Base-by-base conservation (phyloP, 2,797 vertebrate genomes). In the Lophotriccus pileatus region DNA sequence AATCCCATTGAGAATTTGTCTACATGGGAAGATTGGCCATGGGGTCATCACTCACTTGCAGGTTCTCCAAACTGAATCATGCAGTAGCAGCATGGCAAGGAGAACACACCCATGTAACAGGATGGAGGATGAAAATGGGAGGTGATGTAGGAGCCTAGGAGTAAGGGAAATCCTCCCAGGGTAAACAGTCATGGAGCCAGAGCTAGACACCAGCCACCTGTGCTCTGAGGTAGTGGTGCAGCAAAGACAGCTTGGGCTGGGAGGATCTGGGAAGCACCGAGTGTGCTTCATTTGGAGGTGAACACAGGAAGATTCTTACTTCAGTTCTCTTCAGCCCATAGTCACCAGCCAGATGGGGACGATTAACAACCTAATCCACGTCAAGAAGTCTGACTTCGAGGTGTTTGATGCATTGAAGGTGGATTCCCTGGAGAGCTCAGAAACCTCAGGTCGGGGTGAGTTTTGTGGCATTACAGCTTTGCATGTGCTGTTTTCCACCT, bases 351-450 rank as follows among this genome's bases (percentile, higher is more conserved):
- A 99, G 96, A 98, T 99, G 75, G 99, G 99, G 75, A 99, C 99
- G 4, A 99, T 99, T 94, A 99, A 99, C 98, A 99, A 99, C 96
- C 96, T 99, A 94, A 99, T 99, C 95, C 98, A 99, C 0, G 99
- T 99, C 97, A 99, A 99, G 98, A 99, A 99, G 92, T 99, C 99
- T 1, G 99, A 99, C 97, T 99, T 99, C 17, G 99, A 99, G 97
- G 99, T 99, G 94, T 99, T 99, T 56, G 99, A 99, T 77, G 99
- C 99, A 13, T 97, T 99, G 96, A 99, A 99, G 90, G 98, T 99
- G 41, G 99, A 99, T 97, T 99, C 99, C 27, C 97, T 99, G 96
- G 99, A 99, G 97, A 98, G 99, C 95, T 99, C 99, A 2, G 99
- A 99, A 97, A 98, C 98, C 39, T 99, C 99, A 84, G 99, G 98